Evolutionary conservation across 2,113 vertebrate genomes (phyloP), one percentile per base, ranked within the genome.

Genomic region (Ginglymostoma cirratum): DNA sequence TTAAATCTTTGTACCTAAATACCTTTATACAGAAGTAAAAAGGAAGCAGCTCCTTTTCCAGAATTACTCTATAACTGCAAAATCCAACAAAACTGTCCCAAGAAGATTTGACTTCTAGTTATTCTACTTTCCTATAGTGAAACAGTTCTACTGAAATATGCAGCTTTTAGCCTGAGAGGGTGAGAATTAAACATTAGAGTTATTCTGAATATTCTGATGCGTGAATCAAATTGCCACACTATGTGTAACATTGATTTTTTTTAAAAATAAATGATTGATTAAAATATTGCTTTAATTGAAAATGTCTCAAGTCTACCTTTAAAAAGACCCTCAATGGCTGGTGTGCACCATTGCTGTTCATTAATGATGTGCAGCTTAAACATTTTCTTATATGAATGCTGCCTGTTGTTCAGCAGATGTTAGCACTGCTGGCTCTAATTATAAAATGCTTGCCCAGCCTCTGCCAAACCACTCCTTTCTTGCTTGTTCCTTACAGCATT

Each of bases 381-480:
- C 52, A 45, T 19, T 94, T 70, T 70, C 93, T 45, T 45, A 38
- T 24, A 10, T 45, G 27, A 66, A 34, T 38, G 10, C 61, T 1
- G 0, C 7, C 42, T 70, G 69, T 52, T 95, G 45, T 95, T 76
- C 23, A 15, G 69, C 94, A 95, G 67, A 52, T 72, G 67, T 48
- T 48, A 95, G 45, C 42, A 72, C 69, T 52, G 27, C 42, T 72
- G 67, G 42, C 38, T 70, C 5, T 76, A 95, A 95, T 52, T 30
- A 76, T 27, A 34, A 23, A 70, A 42, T 42, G 42, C 55, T 92
- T 70, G 66, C 30, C 52, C 23, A 61, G 10, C n/a, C 90, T 94
- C 65, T 67, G 61, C 66, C 66, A 45, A 94, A 70, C 93, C 67
- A 94, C 67, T 94, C 93, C 93, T 94, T 45, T 45, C 67, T 70